Evolutionary conservation across 2,797 vertebrate genomes (phyloP).

Genomic region (Sorex maritimensis): DNA sequence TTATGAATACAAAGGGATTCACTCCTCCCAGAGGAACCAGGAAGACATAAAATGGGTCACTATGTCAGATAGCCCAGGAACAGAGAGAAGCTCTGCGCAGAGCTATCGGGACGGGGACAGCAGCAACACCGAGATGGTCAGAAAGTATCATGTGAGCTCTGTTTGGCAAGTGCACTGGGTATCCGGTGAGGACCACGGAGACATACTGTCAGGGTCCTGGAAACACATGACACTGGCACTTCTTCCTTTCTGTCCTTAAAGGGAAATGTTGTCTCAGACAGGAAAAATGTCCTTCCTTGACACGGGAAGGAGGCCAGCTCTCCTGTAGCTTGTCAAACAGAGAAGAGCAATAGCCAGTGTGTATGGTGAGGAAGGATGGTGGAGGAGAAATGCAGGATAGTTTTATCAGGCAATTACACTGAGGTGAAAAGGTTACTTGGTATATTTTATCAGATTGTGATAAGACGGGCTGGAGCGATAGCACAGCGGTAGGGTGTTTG

Average conservation of each 20-base stretch:
- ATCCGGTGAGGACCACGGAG: background rate
- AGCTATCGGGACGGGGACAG: background rate
- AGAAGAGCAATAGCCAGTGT: background rate
- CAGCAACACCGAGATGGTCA: background rate
- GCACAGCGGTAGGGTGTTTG: no score
- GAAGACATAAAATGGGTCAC: slow-evolving; percentile 77
- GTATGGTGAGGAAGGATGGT: background rate
- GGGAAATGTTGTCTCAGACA: background rate
- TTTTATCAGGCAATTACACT: background rate
- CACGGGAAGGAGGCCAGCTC: background rate
- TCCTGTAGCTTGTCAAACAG: background rate
- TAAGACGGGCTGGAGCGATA: no score
- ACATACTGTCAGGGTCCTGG: background rate
- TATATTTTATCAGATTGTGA: background rate
- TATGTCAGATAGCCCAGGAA: slow-evolving; percentile 68
- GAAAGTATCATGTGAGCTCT: background rate
- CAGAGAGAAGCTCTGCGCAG: slow-evolving; percentile 36
- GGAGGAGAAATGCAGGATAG: background rate
- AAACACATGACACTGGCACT: background rate
- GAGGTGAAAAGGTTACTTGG: background rate
- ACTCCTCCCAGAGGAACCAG: slow-evolving; percentile 1
- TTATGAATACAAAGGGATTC: slow-evolving; percentile 66
- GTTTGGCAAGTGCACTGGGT: background rate
- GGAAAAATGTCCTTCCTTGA: background rate
- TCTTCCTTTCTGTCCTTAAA: slow-evolving; percentile 46